These are phyloP conservation scores for Philhelius pedissequus DNA, from an alignment of 2,888 invertebrate genomes.

Conservation along the genomic window DNA sequence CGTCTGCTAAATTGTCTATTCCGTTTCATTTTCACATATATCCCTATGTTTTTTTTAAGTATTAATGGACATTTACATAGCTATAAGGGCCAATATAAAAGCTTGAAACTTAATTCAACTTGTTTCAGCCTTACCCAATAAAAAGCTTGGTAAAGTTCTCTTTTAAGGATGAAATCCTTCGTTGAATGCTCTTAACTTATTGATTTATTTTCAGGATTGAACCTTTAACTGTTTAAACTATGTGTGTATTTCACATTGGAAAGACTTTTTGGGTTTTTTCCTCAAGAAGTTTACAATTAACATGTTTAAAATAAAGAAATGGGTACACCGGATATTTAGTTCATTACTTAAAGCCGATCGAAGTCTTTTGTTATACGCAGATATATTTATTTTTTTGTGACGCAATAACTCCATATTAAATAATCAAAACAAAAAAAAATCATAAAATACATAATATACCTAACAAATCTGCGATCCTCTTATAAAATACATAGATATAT, in stretches of 20 bases:
- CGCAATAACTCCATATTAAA: conserved; percentile 34
- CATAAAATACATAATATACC: background rate
- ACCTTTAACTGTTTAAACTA: conserved; percentile 58
- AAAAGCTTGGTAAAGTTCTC: conserved; percentile 46
- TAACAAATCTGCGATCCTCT: conserved; percentile 34
- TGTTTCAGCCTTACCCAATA: conserved; percentile 22
- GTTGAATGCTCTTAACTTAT: conserved; percentile 63
- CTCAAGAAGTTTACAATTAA: conserved; percentile 50
- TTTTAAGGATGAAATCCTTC: conserved; percentile 53
- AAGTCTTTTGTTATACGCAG: conserved; percentile 30
- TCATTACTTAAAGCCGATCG: conserved; percentile 31
- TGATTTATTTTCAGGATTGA: conserved; percentile 60
- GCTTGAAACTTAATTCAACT: conserved; percentile 32
- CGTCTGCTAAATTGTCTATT: background rate
- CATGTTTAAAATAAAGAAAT: conserved; percentile 53
- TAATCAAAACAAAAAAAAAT: conserved; percentile 57
- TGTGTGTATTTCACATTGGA: conserved; percentile 63
- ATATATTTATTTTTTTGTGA: conserved; percentile 41
- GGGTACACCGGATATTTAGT: conserved; percentile 54
- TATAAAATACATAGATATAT: conserved; percentile 25
- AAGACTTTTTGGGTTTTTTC: conserved; percentile 54
- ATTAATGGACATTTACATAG: background rate
- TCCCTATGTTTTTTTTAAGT: background rate
- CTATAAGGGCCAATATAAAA: background rate
- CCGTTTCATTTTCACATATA: background rate